Evolutionary conservation across 2,888 invertebrate species (phyloP), one percentile per base, ranked within the genome.

Genomic region (Laothoe populi): DNA sequence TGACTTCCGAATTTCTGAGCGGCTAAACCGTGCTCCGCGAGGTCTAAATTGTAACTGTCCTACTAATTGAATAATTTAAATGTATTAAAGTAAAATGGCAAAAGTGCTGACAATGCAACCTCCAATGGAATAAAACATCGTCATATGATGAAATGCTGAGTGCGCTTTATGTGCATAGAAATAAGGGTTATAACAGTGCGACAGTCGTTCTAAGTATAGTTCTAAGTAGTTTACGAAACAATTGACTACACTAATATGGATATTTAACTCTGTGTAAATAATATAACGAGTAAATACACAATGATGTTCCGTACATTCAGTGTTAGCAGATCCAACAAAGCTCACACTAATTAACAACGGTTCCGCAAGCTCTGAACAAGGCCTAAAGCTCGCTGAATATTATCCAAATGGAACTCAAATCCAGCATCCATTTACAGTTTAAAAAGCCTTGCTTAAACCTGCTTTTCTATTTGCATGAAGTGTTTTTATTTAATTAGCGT

Each of bases 311-410:
- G 23, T 73, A 42, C 65, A n/a, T 21, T 53, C 59, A 59, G 62
- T 61, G 60, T 63, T 57, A 63, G 62, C 62, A 59, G 66, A 69
- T 64, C 68, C 70, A 66, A 67, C 72, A 71, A 72, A 68, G 68
- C 67, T 67, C 63, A 59, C 64, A 64, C 72, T 77, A 81, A 82
- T 81, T 81, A 83, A 75, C 70, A 74, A 68, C 69, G 70, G 73
- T 74, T 69, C 70, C 70, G 68, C 62, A 65, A 61, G 63, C 66
- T 66, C 57, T 64, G 65, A 58, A 58, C 62, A 61, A 59, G 62
- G 78, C 81, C 79, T 67, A 63, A 68, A 80, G 79, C 77, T 71
- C 64, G 53, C 7, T 63, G 65, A 72, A 79, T 82, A 77, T 81
- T 82, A 80, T 78, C 73, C 77, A 77, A 78, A 77, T 69, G 70